Evolutionary conservation across 1,140 invertebrate species (phyloP).

Genomic region (Megalopta genalis): DNA sequence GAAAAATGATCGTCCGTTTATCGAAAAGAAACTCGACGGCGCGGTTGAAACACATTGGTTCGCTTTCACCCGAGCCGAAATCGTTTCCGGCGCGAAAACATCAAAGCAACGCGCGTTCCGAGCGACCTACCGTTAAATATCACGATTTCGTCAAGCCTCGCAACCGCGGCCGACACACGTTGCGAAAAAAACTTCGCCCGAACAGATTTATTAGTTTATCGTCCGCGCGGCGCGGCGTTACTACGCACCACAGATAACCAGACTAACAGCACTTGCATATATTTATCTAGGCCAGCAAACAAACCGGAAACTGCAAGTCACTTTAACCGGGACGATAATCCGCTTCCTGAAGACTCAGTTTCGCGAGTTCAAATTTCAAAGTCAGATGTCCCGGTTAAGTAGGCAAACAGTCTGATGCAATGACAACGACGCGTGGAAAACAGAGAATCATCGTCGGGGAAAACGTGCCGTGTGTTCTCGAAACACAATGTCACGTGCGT

Average conservation of each 20-base stretch:
- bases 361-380: neutral
- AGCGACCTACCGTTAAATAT: neutral
- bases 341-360: neutral
- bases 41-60: neutral
- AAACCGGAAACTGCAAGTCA: neutral
- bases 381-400: neutral
- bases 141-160: neutral
- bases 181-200: neutral
- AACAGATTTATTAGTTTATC: neutral
- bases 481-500: neutral
- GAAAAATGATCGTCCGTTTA: neutral
- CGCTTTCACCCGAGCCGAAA: neutral
- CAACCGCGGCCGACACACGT: neutral
- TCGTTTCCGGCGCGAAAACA: neutral
- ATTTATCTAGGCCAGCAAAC: neutral
- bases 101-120: neutral
- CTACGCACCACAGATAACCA: neutral
- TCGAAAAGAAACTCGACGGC: neutral
- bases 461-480: neutral
- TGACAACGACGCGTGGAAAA: neutral
- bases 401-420: neutral
- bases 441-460: neutral
- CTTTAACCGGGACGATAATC: neutral
- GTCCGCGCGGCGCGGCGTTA: neutral
- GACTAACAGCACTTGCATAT: neutral